Base-by-base conservation (phyloP, 35 echinoderm and acorn worm genomes). In the Apostichopus japonicus region DNA sequence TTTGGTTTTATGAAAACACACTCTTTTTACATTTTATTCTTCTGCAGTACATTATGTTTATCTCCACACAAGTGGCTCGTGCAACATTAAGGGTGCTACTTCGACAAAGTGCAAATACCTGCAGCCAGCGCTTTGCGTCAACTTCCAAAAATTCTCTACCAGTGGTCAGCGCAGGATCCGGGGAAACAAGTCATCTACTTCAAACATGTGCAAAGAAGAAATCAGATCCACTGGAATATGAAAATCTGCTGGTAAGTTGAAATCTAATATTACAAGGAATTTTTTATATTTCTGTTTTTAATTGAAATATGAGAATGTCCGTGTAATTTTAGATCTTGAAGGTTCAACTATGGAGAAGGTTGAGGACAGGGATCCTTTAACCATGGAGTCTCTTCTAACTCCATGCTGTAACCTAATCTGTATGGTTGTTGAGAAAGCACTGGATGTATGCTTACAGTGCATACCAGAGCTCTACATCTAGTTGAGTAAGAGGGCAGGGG, bases 241-340 rank as follows among this genome's bases (percentile, higher is more conserved):
- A 75, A 6, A 23, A 75, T 19, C 71, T 75, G 6, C 21, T 75
- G 71, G 71, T 75, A 23, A 75, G 71, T 75, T 75, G 16, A 23
- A n/a, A 7, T 19, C 71, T 67, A 4, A 23, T 73, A 73, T 17
- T 17, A 22, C n/a, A 19, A 21, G 71, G 17, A 7, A 23, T 44
- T 44, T 4, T 33, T 44, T 44, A 4, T 3, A 44, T 44, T 44
- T 44, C 4, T 44, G 33, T 4, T 44, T 44, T 44, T 19, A 19
- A 75, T n/a, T 75, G 71, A 19, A 75, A 75, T 75, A 75, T 75
- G 71, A 75, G 71, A n/a, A 75, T n/a, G 33, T 44, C 33, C 33
- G 2, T 44, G 33, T 44, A 44, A 44, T 44, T 44, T 44, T 44
- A 44, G 33, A 44, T 44, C 33, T 44, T 44, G 33, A 44, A 44